Base-by-base conservation (phyloP, 2,113 vertebrate genomes). In the Poicephalus meyeri region DNA sequence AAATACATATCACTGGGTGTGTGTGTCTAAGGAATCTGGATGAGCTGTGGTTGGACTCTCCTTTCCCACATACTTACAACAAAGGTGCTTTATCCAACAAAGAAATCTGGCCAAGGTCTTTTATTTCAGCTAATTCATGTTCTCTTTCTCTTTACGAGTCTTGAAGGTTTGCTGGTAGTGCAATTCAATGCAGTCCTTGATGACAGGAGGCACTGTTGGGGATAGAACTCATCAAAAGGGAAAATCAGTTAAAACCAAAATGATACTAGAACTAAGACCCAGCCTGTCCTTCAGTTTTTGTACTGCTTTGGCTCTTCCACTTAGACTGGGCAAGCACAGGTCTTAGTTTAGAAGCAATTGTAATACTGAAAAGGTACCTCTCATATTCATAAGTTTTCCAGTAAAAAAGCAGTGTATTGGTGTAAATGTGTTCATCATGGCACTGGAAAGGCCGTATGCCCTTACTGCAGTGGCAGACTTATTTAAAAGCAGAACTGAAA, bases 1-100 rank as follows among this genome's bases (percentile, higher is more conserved):
- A 80, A 63, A 88, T 93, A 49, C 58, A 78, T 89, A 94, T 85
- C 50, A 72, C 94, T 96, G 85, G 86, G 98, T 4, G 95, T 82
- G 97, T 96, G 91, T 93, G 86, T 87, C 90, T 96, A 74, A 97
- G 90, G 97, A 96, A 97, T 96, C 95, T 96, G 95, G 86, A 93
- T 93, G 96, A 95, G 91, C 90, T 91, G 91, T 97, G 94, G 91
- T 92, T 86, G 93, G 86, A 87, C 90, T 97, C 93, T 95, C 89
- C 80, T 96, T 95, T 95, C 93, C 95, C 94, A 95, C 94, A 95
- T 96, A 88, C 80, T 89, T 93, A 63, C 96, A 97, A 96, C 96
- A 97, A 96, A 96, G 96, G 88, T 96, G 83, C 84, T 94, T 96
- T 93, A 96, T 97, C 95, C 96, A 89, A 87, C 76, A 92, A 88